A percentile compares a stretch with the other conserved stretches of the same genome.
phyloP scores from a whole-genome alignment of 1,140 invertebrate species.

The Drosophila malerkotliana region DNA sequence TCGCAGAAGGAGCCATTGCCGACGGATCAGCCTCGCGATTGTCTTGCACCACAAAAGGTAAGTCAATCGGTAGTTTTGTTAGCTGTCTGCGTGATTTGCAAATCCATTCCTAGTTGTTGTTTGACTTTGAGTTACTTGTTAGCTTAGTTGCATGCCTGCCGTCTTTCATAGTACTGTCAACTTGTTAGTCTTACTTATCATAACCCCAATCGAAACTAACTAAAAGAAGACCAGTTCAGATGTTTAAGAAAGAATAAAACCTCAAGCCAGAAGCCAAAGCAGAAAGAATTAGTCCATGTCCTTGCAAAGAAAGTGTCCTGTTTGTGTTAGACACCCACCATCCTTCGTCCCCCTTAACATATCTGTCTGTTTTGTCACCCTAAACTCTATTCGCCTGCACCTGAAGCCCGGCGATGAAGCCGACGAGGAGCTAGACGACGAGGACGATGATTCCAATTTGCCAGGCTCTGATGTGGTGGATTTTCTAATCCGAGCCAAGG shows the following conservation, averaged over 20 bases:
- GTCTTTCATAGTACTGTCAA: conserved; percentile 66
- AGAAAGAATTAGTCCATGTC: too few species aligned
- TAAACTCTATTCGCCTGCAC: conserved; percentile 36
- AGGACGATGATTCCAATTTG: conserved; percentile 41
- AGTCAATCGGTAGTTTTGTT: conserved; percentile 3
- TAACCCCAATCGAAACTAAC: conserved; percentile 41
- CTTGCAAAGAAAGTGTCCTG: too few species aligned
- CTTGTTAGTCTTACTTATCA: conserved; percentile 43
- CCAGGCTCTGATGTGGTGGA: conserved; percentile 63
- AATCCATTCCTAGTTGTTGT: conserved; percentile 37
- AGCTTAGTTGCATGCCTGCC: conserved; percentile 46
- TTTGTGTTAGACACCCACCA: conserved; percentile 1
- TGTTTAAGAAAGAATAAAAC: neutral
- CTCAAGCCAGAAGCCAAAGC: neutral
- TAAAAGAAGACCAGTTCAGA: conserved; percentile 14
- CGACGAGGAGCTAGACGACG: conserved; percentile 70
- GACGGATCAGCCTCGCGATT: conserved; percentile 74
- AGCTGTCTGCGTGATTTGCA: conserved; percentile 24
- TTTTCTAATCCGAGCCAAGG: conserved; percentile 58
- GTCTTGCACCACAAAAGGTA: conserved; percentile 82
- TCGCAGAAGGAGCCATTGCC: conserved; percentile 24
- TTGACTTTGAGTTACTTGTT: conserved; percentile 30
- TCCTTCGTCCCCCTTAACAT: conserved; percentile 33
- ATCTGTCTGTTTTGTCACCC: conserved; percentile 6
- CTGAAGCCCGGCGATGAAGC: conserved; percentile 70